Percentiles rank a stretch among this genome's conserved stretches.
These are phyloP conservation scores for Seriola rivoliana DNA, from an alignment of 2,113 vertebrate species.

Conservation along the genomic window DNA sequence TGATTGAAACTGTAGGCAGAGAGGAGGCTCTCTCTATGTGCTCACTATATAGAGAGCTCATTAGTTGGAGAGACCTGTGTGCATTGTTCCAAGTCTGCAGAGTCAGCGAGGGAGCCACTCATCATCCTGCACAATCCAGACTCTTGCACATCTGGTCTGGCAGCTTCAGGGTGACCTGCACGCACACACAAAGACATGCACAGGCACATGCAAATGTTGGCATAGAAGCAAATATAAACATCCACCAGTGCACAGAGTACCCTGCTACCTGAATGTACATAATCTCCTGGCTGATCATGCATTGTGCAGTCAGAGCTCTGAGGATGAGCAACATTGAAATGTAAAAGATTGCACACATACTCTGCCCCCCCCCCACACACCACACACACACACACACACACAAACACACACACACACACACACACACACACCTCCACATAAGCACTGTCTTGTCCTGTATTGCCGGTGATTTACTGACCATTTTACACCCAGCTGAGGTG, in stretches of 20 bases:
- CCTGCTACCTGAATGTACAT: conserved; percentile 32
- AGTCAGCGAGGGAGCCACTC: conserved; percentile 82
- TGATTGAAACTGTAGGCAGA: conserved; percentile 79
- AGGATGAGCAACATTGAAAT: conserved; percentile 52
- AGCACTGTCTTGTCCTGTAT: conserved; percentile 38
- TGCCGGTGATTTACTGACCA: conserved; percentile 68
- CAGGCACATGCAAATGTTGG: conserved; percentile 53
- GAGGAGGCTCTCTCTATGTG: conserved; percentile 60
- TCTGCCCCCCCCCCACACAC: not conserved
- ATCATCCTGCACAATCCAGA: conserved; percentile 75
- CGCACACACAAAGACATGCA: conserved; percentile 30
- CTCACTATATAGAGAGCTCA: conserved; percentile 78
- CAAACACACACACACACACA: not conserved
- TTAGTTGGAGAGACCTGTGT: conserved; percentile 82
- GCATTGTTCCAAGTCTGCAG: conserved; percentile 83
- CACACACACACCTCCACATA: conserved; percentile 17
- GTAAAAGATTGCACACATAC: conserved; percentile 23
- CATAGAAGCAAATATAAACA: conserved; percentile 55
- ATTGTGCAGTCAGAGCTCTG: conserved; percentile 45
- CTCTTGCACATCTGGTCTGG: conserved; percentile 79
- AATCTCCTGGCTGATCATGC: conserved; percentile 67
- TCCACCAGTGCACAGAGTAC: conserved; percentile 42
- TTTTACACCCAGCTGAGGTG: conserved; percentile 74
- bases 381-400: not conserved
- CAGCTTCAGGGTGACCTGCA: conserved; percentile 80